These are phyloP conservation scores for Cinara cedri DNA, from an alignment of 2,888 invertebrate genomes.

Conservation along the genomic window DNA sequence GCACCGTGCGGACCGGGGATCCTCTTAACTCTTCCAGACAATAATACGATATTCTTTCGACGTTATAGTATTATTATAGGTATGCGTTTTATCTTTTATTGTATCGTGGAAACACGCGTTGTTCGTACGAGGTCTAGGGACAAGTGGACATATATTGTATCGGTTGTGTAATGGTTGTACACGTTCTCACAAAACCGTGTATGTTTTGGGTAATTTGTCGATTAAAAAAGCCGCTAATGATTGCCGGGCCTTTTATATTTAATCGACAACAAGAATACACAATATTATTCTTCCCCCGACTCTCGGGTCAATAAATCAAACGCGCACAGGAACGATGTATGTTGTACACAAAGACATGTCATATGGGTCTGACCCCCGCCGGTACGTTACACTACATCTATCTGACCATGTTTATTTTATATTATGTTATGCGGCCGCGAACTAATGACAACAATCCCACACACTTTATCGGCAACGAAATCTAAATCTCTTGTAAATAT, in stretches of 20 bases:
- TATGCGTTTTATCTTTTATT: constrained; percentile 32
- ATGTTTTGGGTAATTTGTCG: constrained; percentile 56
- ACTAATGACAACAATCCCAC: constrained; percentile 48
- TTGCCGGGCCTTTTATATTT: constrained; percentile 27
- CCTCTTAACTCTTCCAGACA: constrained; percentile 47
- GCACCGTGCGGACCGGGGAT: not conserved
- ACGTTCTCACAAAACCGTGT: constrained; percentile 16
- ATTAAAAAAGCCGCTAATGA: constrained; percentile 55
- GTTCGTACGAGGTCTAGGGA: constrained; percentile 29
- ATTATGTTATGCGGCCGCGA: constrained; percentile 11
- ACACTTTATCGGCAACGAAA: constrained; percentile 20
- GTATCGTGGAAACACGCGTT: constrained; percentile 11
- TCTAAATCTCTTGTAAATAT: constrained; percentile 23
- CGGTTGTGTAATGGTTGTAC: not conserved
- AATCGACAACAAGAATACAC: constrained; percentile 25
- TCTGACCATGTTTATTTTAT: constrained; percentile 36
- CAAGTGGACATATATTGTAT: constrained; percentile 57
- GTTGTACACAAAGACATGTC: constrained; percentile 38
- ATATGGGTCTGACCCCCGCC: constrained; percentile 30
- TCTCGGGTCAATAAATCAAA: constrained; percentile 46
- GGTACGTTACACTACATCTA: constrained; percentile 18
- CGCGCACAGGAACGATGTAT: not conserved
- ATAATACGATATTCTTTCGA: not conserved
- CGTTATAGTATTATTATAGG: constrained; percentile 5
- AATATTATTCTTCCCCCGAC: constrained; percentile 12